Evolutionary conservation across 2,888 invertebrate genomes (phyloP).

Genomic region (Pyrgus malvae): DNA sequence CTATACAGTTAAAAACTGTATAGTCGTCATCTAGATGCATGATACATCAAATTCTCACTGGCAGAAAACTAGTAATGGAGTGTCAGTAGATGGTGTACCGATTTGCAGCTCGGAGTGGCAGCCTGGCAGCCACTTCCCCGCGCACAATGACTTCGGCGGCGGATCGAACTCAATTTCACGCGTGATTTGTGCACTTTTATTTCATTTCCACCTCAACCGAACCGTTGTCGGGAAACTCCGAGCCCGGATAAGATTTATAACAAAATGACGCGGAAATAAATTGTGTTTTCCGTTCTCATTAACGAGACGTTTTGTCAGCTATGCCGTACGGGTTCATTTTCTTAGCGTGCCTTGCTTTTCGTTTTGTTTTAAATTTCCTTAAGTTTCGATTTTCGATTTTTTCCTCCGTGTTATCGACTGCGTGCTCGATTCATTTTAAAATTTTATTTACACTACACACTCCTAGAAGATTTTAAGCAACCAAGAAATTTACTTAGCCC

Average conservation of each 20-base stretch:
- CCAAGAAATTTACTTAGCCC: conserved; percentile 9
- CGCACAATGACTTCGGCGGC: conserved; percentile 63
- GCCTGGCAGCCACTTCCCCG: conserved; percentile 53
- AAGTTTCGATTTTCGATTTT: background rate
- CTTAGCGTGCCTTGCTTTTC: background rate
- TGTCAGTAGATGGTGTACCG: conserved; percentile 34
- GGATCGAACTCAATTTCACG: conserved; percentile 78
- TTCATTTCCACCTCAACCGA: conserved; percentile 63
- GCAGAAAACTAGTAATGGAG: conserved; percentile 28
- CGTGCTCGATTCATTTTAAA: no score
- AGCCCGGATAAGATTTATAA: conserved; percentile 22
- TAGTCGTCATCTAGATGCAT: no score
- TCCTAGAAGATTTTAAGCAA: conserved; percentile 6
- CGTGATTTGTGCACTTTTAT: conserved; percentile 77
- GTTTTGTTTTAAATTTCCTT: background rate
- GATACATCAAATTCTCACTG: conserved; percentile 7
- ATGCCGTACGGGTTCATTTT: background rate
- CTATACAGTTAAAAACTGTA: no score
- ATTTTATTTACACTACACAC: conserved; percentile 3
- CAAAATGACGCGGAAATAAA: conserved; percentile 22
- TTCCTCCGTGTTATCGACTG: background rate
- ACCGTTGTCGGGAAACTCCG: conserved; percentile 45
- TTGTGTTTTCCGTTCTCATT: conserved; percentile 15
- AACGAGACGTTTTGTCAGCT: conserved; percentile 2
- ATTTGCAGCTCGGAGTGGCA: conserved; percentile 44